These are phyloP conservation scores for Octodonta nipae DNA, from an alignment of 2,888 invertebrate species.

Conservation along the genomic window DNA sequence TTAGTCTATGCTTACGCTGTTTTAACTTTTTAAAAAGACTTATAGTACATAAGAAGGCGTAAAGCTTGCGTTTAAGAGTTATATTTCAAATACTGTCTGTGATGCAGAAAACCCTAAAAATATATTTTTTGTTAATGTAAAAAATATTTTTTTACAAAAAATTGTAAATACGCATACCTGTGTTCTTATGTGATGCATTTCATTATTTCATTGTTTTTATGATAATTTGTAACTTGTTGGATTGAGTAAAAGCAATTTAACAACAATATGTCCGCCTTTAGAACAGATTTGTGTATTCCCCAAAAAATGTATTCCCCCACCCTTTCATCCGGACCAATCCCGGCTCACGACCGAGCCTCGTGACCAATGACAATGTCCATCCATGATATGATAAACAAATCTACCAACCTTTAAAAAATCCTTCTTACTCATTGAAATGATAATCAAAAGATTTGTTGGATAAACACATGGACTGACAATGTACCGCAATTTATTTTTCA, in stretches of 20 bases:
- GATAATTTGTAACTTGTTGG: constrained; percentile 8
- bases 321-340: constrained; percentile 30
- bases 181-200: too few relatives aligned
- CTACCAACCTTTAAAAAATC: constrained; percentile 15
- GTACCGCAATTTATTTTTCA: constrained; percentile 16
- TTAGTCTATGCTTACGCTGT: too few relatives aligned
- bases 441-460: constrained; percentile 9
- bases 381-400: constrained; percentile 19
- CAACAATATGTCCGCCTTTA: constrained; percentile 2
- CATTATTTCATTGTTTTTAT: not conserved
- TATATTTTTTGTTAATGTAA: constrained; percentile 4
- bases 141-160: constrained; percentile 4
- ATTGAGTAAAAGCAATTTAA: constrained; percentile 11
- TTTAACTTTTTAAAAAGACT: too few relatives aligned
- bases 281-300: constrained; percentile 5
- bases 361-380: constrained; percentile 27
- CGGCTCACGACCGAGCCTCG: constrained; percentile 20
- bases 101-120: not conserved
- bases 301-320: constrained; percentile 24
- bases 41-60: not conserved
- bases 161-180: not conserved
- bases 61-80: not conserved
- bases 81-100: constrained; percentile 4
- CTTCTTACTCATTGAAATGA: too few relatives aligned
- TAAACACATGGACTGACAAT: constrained; percentile 5